Evolutionary conservation across 2,113 vertebrate species (phyloP).

Genomic region (Puffinus mauretanicus): DNA sequence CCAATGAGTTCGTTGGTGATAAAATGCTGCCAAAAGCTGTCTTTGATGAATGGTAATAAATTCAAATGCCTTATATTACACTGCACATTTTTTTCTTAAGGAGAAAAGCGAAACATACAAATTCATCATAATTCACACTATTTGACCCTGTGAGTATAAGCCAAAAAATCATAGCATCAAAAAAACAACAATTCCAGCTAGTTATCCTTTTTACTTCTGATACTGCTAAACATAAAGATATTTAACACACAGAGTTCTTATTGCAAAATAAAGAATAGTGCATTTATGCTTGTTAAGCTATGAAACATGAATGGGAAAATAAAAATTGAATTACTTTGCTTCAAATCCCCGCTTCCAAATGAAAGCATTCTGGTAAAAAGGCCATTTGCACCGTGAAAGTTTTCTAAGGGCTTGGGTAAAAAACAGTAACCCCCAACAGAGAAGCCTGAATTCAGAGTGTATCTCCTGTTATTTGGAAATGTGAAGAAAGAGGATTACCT

Average conservation of each 20-base stretch:
- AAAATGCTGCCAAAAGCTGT: constrained; percentile 64
- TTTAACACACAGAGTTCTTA: constrained; percentile 14
- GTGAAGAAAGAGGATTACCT: not conserved
- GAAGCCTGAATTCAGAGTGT: not conserved
- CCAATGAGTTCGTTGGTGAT: constrained; percentile 51
- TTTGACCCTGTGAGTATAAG: constrained; percentile 34
- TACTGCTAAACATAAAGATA: not conserved
- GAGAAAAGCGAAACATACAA: constrained; percentile 44
- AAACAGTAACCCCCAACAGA: not conserved
- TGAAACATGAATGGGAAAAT: constrained; percentile 23
- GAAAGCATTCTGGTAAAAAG: not conserved
- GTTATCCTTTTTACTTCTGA: not conserved
- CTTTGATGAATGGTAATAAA: constrained; percentile 70
- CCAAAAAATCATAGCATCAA: constrained; percentile 17
- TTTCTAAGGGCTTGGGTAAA: not conserved
- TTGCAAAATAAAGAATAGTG: not conserved
- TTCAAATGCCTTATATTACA: constrained; percentile 46
- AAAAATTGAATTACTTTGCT: not conserved
- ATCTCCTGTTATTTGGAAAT: not conserved
- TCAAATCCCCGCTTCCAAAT: not conserved
- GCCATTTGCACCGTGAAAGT: fast-evolving
- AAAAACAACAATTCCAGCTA: constrained; percentile 23
- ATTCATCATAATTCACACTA: constrained; percentile 25
- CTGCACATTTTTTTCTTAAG: not conserved
- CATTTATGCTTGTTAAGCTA: constrained; percentile 15